Base-by-base conservation (phyloP, 2,888 invertebrate species). In the Stratiomys singularior region DNA sequence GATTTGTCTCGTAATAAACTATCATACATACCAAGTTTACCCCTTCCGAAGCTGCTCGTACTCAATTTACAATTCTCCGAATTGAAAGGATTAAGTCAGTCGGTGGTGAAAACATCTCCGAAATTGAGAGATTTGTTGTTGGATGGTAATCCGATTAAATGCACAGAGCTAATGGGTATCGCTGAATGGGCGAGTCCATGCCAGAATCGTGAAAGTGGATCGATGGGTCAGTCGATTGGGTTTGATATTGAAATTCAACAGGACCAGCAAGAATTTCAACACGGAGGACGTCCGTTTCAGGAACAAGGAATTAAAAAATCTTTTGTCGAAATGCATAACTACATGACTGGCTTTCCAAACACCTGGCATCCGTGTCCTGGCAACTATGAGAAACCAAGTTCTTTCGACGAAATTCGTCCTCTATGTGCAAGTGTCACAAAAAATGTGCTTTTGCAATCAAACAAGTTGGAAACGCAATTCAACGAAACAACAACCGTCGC, bases 151-250 rank as follows among this genome's bases (percentile, higher is more conserved):
- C 87, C 86, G 67, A 85, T 87, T 67, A 85, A 85, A 78, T 87
- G 87, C 82, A 83, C 86, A 66, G 86, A 87, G 82, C 82, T 87
- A 72, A 79, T 87, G 79, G 85, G 84, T 67, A 85, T 87, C 67
- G 87, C 86, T 79, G 86, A 87, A 80, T 87, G 87, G 87, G 86
- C 86, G 5, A 86, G 85, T 79, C 85, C 86, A 0, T 87, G 87
- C 78, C 84, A 85, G 23, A 80, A 77, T 37, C 18, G 44, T 13
- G 44, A 69, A 13, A 44, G 7, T 37, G 25, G 18, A 52, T 5
- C 15, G 52, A 52, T 9, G 9, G 15, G 52, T 52, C 4, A 15
- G 4, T 52, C 18, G 52, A 18, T 18, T 5, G 15, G 15, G 52
- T 37, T 18, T 15, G 52, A 18, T 13, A 52, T 9, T 9, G 18